These are phyloP conservation scores for Palaemon carinicauda DNA, from an alignment of 1,140 invertebrate species.

Conservation along the genomic window DNA sequence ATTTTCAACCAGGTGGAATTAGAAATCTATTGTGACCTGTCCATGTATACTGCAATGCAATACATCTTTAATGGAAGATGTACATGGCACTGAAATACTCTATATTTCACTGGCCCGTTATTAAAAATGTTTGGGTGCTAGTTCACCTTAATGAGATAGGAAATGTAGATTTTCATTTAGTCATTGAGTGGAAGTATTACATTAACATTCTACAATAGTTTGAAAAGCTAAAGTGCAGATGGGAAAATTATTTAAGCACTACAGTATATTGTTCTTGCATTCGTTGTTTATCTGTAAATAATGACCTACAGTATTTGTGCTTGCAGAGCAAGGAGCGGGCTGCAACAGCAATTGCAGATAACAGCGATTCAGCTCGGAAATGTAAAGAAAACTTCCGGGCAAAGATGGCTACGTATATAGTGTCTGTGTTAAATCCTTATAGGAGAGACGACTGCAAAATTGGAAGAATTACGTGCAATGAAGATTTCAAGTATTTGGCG, in stretches of 20 bases:
- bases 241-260: too few species aligned
- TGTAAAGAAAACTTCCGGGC: constrained; percentile 89
- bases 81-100: too few species aligned
- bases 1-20: background rate
- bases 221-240: background rate
- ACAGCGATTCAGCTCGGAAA: constrained; percentile 62
- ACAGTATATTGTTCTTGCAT: too few species aligned
- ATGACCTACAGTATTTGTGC: background rate
- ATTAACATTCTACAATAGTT: too few species aligned
- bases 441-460: constrained; percentile 82
- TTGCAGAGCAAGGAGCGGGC: constrained; percentile 56
- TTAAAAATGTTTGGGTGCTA: too few species aligned
- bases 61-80: too few species aligned
- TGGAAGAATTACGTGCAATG: constrained; percentile 85
- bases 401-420: constrained; percentile 89
- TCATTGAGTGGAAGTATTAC: too few species aligned
- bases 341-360: constrained; percentile 58
- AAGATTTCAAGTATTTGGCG: constrained; percentile 95
- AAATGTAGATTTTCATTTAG: too few species aligned
- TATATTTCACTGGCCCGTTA: too few species aligned
- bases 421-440: constrained; percentile 89
- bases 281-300: background rate
- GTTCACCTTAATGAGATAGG: too few species aligned
- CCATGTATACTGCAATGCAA: background rate
- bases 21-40: background rate